Base-by-base conservation (phyloP, 1,140 invertebrate genomes). In the Gonatopus flavifemur region DNA sequence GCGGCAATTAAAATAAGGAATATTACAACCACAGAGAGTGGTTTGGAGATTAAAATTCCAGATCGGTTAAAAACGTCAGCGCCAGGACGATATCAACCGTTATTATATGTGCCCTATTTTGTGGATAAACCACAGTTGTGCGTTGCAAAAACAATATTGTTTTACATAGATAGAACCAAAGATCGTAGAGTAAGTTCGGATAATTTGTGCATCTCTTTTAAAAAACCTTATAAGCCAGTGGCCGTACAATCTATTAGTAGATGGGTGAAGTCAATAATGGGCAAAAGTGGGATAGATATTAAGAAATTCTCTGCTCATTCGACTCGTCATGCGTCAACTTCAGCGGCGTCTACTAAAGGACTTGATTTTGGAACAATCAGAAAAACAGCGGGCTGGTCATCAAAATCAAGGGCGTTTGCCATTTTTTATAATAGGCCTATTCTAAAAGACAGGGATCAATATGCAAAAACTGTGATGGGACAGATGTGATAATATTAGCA, bases 351-450 rank as follows among this genome's bases (percentile, higher is more conserved):
- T 30, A 5, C 22, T n/a, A 40, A 15, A 16, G 37, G 43, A 7
- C 30, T 52, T 39, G 15, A 40, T 22, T 18, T 52, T 2, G 37
- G 19, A 4, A 40, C 42, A 2, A 52, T 52, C 25, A 22, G 42
- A 36, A 20, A 21, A 10, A 40, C 21, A 5, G 50, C 36, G 3
- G 43, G 43, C 13, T 52, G 50, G 43, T 10, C 50, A 7, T 0
- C 20, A 5, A 22, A 20, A 16, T 47, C 42, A 3, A 18, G 25
- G 13, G 10, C 6, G 2, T 52, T 52, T 12, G 13, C 16, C 1
- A 13, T n/a, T 6, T 52, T 52, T 36, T 47, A 52, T 20, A 46
- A 52, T 13, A n/a, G 16, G 15, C 43, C 43, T 2, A 22, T 39
- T 22, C 20, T 39, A 28, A 12, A 28, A 28, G 25, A 28, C n/a